Base-by-base conservation (phyloP, 2,888 invertebrate genomes). In the Argynnis bischoffii region DNA sequence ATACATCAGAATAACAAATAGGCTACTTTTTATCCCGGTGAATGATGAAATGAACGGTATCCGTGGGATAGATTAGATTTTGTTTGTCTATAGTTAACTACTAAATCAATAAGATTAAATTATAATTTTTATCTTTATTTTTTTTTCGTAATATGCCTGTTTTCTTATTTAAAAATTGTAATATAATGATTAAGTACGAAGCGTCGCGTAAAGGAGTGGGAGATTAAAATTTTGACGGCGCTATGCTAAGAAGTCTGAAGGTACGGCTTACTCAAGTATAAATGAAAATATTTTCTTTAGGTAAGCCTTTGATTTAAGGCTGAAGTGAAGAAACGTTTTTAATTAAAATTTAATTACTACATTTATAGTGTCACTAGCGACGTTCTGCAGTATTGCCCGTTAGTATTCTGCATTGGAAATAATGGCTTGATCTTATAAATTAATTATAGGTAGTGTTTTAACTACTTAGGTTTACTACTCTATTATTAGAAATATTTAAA, bases 221-320 rank as follows among this genome's bases (percentile, higher is more conserved):
- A 53, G 53, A 46, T 54, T 21, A 55, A 63, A 63, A 54, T 48
- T 55, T 55, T 50, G 60, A 55, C 60, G 41, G 41, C 66, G 56
- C 31, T 35, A 59, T 26, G 50, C 55, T 18, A 48, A 48, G 50
- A 61, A 61, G 55, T 61, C 31, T 31, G 46, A 50, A 21, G 56
- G 60, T 31, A 63, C 63, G 67, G 63, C 60, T 70, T 65, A 70
- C 60, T 55, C 46, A 60, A 48, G 31, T 35, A 55, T 55, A 61
- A 66, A 66, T 61, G 60, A 55, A 66, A 61, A 66, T 61, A 50
- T 61, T 66, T 60, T 60, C 54, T 31, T 26, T 21, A n/a, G 31
- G 21, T 48, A 47, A 60, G 47, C 53, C 66, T 66, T 66, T 66
- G 66, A 66, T 61, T 66, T 61, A 55, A 60, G 31, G 55, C 35